Percentiles rank a stretch among this genome's conserved stretches.
Evolutionary conservation across 2,888 invertebrate species (phyloP).

Genomic region (Trileptium ribeirensis): DNA sequence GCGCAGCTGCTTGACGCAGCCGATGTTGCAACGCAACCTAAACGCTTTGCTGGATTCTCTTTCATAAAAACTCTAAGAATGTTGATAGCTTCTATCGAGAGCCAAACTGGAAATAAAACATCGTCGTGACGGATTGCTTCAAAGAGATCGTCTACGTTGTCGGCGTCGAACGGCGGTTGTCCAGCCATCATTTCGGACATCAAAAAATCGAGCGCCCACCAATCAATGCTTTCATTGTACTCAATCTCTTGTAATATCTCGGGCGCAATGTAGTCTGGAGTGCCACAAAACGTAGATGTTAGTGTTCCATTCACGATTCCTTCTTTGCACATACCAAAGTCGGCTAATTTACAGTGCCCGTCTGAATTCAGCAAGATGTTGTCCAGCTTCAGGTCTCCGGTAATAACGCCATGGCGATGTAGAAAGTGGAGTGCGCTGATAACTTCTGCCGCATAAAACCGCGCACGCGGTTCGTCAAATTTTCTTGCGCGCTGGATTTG

Average conservation of each 20-base stretch:
- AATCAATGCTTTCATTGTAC: constrained; percentile 60
- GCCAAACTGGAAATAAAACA: constrained; percentile 95
- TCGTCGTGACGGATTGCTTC: constrained; percentile 97
- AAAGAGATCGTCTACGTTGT: constrained; percentile 98
- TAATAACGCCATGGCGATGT: constrained; percentile 91
- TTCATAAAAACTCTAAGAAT: constrained; percentile 93
- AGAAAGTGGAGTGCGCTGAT: constrained; percentile 93
- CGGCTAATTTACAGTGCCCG: constrained; percentile 54
- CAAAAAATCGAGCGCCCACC: constrained; percentile 91
- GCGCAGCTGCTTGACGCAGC: neutral
- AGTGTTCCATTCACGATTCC: constrained; percentile 78
- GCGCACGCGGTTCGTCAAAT: constrained; percentile 86
- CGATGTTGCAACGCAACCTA: constrained; percentile 74
- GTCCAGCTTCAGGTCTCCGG: constrained; percentile 95
- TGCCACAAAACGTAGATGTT: constrained; percentile 97
- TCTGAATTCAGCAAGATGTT: constrained; percentile 85
- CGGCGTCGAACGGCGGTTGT: constrained; percentile 98
- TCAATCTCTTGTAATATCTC: constrained; percentile 90
- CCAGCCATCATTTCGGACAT: constrained; percentile 99
- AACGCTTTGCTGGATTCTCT: constrained; percentile 82
- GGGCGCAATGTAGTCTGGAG: constrained; percentile 97
- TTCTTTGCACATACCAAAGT: constrained; percentile 93
- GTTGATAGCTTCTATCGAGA: constrained; percentile 78
- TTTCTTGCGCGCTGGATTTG: constrained; percentile 96
- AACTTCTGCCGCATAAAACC: constrained; percentile 97